phyloP scores from a whole-genome alignment of 1,140 invertebrate genomes.

The Bombus cullumanus region DNA sequence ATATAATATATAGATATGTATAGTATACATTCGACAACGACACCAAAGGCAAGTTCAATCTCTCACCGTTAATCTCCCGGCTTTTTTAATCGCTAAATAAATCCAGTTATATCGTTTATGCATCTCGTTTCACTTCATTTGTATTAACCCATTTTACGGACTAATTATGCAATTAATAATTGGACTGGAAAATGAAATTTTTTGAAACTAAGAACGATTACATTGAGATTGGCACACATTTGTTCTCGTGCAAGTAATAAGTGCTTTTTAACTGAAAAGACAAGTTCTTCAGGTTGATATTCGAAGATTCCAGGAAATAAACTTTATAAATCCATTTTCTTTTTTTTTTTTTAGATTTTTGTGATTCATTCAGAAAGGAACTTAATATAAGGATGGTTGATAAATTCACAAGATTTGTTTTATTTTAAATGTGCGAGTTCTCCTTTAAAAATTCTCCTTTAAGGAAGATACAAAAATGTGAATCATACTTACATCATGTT shows the following conservation, averaged over 20 bases:
- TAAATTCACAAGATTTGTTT: too few relatives aligned
- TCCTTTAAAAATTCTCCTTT: too few relatives aligned
- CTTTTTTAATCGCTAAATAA: conserved; percentile 29
- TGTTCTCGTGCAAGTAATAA: neutral
- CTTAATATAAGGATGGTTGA: too few relatives aligned
- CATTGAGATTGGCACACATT: neutral
- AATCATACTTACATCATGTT: too few relatives aligned
- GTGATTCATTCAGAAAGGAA: too few relatives aligned
- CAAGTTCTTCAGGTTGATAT: neutral
- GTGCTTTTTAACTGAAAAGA: neutral
- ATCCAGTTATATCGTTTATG: conserved; percentile 36
- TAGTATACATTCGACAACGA: conserved; percentile 68
- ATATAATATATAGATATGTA: conserved; percentile 28
- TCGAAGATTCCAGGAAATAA: neutral
- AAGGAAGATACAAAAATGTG: too few relatives aligned
- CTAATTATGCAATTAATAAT: neutral
- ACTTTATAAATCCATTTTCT: too few relatives aligned
- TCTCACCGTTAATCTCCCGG: conserved; percentile 60
- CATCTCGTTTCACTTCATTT: neutral
- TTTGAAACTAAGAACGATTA: neutral
- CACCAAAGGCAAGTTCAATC: conserved; percentile 58
- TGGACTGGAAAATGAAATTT: neutral
- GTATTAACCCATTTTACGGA: conserved; percentile 12
- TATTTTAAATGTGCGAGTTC: too few relatives aligned
- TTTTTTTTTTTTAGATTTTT: too few relatives aligned